Percentiles rank a stretch among this genome's conserved stretches.
Conservation (phyloP, 2,113 vertebrate species). For the Saguinus imperator region DNA sequence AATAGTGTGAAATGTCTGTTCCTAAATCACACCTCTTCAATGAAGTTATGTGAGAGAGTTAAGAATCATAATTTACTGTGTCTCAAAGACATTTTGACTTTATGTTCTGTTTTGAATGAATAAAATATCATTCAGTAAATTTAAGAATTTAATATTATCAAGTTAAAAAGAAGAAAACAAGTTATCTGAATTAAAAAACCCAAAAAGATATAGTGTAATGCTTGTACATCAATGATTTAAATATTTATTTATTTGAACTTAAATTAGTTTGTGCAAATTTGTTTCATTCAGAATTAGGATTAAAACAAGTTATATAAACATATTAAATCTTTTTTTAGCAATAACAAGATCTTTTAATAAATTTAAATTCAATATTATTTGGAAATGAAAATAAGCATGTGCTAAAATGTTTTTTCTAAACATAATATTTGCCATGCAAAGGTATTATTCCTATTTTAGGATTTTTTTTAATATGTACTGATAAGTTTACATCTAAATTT, state of each 20-base stretch:
- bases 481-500: neutral
- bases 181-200: neutral
- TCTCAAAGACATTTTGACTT: slow-evolving; percentile 61
- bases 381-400: slow-evolving; percentile 9
- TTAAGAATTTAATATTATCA: neutral
- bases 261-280: neutral
- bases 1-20: too few species aligned
- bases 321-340: neutral
- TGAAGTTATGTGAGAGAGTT: slow-evolving; percentile 31
- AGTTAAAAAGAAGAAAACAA: neutral
- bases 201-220: neutral
- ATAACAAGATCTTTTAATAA: neutral
- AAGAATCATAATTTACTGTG: slow-evolving; percentile 30
- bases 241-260: neutral
- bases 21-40: slow-evolving; percentile 27
- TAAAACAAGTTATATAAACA: neutral
- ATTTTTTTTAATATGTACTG: neutral
- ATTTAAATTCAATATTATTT: neutral
- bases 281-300: neutral
- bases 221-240: neutral
- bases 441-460: neutral
- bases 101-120: neutral
- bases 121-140: neutral
- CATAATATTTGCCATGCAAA: neutral
- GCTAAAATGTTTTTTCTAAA: neutral